A percentile compares a stretch with the other conserved stretches of the same genome.
Conservation (phyloP, 2,113 vertebrate genomes). For the Nothoprocta perdicaria region DNA sequence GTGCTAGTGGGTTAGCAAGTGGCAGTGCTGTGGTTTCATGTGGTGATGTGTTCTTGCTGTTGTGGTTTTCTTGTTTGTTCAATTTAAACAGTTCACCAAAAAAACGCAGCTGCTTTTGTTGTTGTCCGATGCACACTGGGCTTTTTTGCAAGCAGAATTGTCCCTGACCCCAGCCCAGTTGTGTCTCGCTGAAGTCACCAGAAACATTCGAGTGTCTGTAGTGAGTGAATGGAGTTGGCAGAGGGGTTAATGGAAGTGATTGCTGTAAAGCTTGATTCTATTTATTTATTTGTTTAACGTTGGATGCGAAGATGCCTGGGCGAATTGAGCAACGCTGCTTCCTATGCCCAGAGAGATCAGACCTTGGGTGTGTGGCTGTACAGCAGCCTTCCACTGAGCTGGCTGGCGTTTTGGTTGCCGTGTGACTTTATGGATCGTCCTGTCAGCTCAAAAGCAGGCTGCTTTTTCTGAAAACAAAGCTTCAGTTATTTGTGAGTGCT, state of each 20-base stretch:
- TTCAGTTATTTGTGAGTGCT: constrained; percentile 44
- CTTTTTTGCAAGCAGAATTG: neutral
- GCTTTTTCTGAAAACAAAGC: constrained; percentile 59
- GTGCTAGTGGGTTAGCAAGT: neutral
- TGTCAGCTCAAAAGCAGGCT: constrained; percentile 56
- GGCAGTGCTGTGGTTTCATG: neutral
- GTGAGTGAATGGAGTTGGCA: neutral
- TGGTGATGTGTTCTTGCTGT: too few relatives aligned
- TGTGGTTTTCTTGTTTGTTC: too few relatives aligned
- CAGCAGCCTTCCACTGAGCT: neutral
- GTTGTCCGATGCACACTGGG: neutral
- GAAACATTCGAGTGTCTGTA: neutral
- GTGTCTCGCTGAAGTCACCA: neutral
- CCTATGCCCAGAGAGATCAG: neutral
- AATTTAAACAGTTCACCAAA: neutral
- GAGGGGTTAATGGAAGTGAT: neutral
- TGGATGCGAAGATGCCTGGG: neutral
- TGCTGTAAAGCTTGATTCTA: neutral
- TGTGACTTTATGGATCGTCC: constrained; percentile 33
- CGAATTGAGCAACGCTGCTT: neutral
- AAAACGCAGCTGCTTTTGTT: neutral
- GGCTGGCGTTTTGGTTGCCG: constrained; percentile 6
- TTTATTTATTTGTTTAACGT: neutral
- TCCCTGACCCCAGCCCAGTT: neutral
- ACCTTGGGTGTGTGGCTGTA: neutral